phyloP scores from a whole-genome alignment of 2,888 invertebrate genomes.

The Coelogynopora nodosa region DNA sequence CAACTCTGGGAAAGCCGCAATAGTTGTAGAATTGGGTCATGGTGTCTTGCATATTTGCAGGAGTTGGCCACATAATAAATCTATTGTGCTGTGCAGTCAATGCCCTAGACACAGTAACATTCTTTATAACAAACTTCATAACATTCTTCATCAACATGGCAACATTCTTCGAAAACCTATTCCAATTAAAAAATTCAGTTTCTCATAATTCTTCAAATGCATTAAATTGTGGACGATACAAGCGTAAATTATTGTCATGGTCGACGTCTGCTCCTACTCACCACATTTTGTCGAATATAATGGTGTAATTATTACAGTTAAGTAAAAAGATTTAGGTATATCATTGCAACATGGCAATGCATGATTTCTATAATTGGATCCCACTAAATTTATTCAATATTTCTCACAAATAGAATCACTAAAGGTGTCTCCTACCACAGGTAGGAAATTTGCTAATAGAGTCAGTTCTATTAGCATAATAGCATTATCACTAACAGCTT shows the following conservation, averaged over 20 bases:
- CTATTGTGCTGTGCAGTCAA: no score
- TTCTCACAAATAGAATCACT: neutral
- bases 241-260: neutral
- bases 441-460: neutral
- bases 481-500: no score
- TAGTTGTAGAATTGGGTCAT: neutral
- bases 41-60: neutral
- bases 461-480: no score
- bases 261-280: neutral
- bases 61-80: neutral
- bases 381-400: constrained; percentile 18
- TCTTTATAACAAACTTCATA: neutral
- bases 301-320: no score
- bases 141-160: neutral
- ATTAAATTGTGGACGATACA: neutral
- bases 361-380: neutral
- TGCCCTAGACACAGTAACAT: no score
- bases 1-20: neutral
- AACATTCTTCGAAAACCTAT: neutral
- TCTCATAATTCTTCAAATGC: neutral
- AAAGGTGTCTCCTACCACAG: neutral
- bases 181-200: neutral
- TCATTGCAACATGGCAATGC: neutral
- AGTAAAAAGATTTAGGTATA: no score
- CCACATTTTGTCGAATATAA: no score